Base-by-base conservation (phyloP, 2,888 invertebrate genomes). In the Eristalis intricaria region DNA sequence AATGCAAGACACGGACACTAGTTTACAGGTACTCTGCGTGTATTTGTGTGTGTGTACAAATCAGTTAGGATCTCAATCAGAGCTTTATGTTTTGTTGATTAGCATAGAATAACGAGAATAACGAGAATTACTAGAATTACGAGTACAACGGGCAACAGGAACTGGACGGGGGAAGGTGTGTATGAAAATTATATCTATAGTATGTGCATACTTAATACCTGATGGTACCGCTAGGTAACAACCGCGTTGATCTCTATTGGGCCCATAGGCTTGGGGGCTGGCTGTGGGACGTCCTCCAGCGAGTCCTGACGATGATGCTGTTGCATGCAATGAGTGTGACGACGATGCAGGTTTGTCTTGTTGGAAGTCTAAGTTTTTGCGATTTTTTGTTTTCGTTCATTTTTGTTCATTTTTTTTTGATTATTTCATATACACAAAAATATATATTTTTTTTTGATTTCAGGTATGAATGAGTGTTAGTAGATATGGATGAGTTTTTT, bases 201-300 rank as follows among this genome's bases (percentile, higher is more conserved):
- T 58, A 56, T n/a, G 15, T 61, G 29, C 66, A 40, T 26, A 35
- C 66, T 50, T 56, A 89, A 89, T 93, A 93, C 93, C 93, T 93
- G 95, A 95, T 94, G 95, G 95, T 90, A 95, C 95, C 90, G 95
- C 94, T 91, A 95, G 93, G 91, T 95, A 95, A 90, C 94, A 94
- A 92, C 95, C 95, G 90, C 95, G 94, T 91, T 94, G 93, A 91
- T 95, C 95, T 91, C 90, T 93, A 91, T 94, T 94, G 89, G 94
- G 94, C 89, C 94, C 94, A 90, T 94, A 94, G 82, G 93, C 94
- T 91, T 94, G 94, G 89, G 94, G 93, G 88, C 94, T 93, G 84
- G 94, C 93, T 91, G 90, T 93, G 90, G 92, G 93, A 82, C 79
- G 76, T 84, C 89, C 88, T 90, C 91, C 91, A 89, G 91, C 90